Evolutionary conservation across 2,888 invertebrate species (phyloP).

Genomic region (Keiferia lycopersicella): DNA sequence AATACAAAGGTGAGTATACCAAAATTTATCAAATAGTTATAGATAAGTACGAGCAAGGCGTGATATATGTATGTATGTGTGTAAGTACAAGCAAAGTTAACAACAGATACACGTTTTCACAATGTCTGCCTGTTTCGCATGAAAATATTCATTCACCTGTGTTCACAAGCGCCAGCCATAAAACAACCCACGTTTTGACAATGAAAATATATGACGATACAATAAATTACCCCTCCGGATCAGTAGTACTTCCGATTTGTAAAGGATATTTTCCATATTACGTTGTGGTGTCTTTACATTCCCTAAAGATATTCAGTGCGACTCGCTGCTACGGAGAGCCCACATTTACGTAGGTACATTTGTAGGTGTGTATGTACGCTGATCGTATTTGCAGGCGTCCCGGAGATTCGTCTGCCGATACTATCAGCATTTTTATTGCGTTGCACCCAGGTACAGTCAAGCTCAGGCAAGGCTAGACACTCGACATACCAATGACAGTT

Average conservation of each 20-base stretch:
- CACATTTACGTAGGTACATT: not conserved
- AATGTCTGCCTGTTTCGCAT: not conserved
- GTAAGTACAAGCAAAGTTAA: no score
- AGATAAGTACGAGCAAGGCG: no score
- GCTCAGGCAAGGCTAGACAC: no score
- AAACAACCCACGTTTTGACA: not conserved
- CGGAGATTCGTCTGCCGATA: constrained; percentile 4
- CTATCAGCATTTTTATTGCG: constrained; percentile 12
- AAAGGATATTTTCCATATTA: not conserved
- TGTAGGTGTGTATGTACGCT: not conserved
- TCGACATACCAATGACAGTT: no score
- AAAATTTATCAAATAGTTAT: no score
- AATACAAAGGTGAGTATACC: no score
- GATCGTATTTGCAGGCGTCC: not conserved
- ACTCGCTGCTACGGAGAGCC: not conserved
- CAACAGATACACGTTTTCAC: no score
- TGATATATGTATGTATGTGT: no score
- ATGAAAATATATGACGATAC: not conserved
- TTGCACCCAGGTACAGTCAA: constrained; percentile 5
- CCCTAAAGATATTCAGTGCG: no score
- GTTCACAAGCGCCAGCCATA: not conserved
- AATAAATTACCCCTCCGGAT: no score
- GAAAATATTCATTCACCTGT: constrained; percentile 1
- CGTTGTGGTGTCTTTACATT: no score
- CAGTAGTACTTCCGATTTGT: no score